phyloP scores from a whole-genome alignment of 2,113 vertebrate genomes.

The Phodopus roborovskii region DNA sequence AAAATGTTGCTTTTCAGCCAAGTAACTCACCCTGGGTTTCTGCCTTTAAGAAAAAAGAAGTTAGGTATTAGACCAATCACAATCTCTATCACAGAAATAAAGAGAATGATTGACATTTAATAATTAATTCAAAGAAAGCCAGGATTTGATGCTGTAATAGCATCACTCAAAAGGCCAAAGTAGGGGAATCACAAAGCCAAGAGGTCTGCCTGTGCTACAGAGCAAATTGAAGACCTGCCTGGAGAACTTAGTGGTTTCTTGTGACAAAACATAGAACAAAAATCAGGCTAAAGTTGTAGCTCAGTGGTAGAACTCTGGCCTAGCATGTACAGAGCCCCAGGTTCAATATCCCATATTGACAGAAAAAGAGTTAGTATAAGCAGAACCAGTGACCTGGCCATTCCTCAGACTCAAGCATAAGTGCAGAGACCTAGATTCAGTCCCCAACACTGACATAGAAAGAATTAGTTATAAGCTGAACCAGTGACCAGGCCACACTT shows the following conservation, averaged over 20 bases:
- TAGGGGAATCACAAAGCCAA: neutral
- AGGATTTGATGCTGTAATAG: neutral
- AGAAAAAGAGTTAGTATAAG: neutral
- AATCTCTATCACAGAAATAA: conserved; percentile 44
- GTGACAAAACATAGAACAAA: neutral
- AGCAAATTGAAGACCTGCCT: neutral
- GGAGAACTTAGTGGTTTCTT: neutral
- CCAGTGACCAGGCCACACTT: neutral
- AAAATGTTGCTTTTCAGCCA: conserved; percentile 4
- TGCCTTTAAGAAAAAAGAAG: neutral
- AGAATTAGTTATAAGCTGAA: neutral
- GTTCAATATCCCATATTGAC: neutral
- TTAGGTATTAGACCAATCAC: neutral
- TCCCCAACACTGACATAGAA: no score
- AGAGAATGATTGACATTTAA: neutral
- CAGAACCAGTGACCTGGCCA: neutral
- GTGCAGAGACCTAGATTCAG: neutral
- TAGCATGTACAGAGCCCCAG: neutral
- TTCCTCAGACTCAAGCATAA: neutral
- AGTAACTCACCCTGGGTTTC: neutral
- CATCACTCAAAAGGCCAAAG: neutral
- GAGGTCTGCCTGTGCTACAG: neutral
- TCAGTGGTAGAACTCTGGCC: neutral
- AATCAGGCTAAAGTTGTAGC: neutral
- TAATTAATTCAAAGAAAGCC: neutral